phyloP scores from a whole-genome alignment of 2,113 vertebrate genomes.

The Bucco capensis region DNA sequence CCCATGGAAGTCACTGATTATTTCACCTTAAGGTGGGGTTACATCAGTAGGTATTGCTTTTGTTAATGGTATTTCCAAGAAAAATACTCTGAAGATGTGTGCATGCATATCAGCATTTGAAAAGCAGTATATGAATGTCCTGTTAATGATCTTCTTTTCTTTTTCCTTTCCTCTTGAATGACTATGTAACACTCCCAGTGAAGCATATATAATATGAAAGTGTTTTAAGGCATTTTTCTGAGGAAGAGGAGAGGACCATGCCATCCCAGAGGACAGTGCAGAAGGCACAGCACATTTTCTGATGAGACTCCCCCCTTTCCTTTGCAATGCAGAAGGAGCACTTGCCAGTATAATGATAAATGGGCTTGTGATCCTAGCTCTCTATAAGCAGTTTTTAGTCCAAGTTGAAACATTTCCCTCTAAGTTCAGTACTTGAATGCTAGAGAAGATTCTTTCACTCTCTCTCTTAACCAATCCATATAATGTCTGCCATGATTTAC shows the following conservation, averaged over 20 bases:
- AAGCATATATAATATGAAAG: neutral
- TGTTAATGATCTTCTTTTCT: neutral
- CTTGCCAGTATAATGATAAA: conserved; percentile 21
- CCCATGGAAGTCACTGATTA: neutral
- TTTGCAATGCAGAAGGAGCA: neutral
- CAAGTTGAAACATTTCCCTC: neutral
- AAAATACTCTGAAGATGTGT: neutral
- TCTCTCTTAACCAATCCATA: neutral
- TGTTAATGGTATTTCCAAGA: neutral
- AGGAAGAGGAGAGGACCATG: neutral
- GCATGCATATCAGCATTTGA: neutral
- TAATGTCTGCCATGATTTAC: rapidly evolving
- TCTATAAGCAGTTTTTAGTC: neutral
- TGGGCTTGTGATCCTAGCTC: neutral
- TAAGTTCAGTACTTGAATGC: neutral
- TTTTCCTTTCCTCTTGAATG: neutral
- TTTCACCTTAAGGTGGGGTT: neutral
- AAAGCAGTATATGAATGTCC: neutral
- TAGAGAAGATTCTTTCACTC: neutral
- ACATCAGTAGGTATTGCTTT: neutral
- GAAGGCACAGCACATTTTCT: conserved; percentile 19
- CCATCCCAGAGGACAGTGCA: conserved; percentile 6
- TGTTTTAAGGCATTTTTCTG: conserved; percentile 32
- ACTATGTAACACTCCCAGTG: neutral
- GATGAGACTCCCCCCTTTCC: neutral